Base-by-base conservation (phyloP, 2,113 vertebrate genomes). In the Pipra filicauda region DNA sequence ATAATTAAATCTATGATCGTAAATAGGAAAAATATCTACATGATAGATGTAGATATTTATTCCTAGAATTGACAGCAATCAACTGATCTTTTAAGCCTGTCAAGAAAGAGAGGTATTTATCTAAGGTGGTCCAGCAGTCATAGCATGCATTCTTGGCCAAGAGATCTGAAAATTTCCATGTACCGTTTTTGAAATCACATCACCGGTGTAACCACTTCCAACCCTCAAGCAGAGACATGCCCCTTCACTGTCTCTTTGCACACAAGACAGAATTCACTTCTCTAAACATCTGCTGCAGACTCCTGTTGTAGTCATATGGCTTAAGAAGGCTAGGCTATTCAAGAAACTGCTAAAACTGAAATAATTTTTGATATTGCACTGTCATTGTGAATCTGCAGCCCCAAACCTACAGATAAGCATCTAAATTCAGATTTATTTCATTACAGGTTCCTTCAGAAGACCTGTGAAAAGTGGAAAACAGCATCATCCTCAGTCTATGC, bases 71-170 rank as follows among this genome's bases (percentile, higher is more conserved):
- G 57, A 72, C 5, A 75, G 22, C 15, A 69, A 85, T 14, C 3
- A 0, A 19, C 43, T 48, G 24, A 80, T 37, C 9, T 92, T 79
- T 83, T 66, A 88, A 85, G 19, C 24, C 27, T 64, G 12, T 55
- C 19, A 65, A 48, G 23, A 35, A 91, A 54, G 21, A 74, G 24
- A 77, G 14, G 2, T 64, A 12, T 79, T 85, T 89, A 31, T 62
- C 41, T 74, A 51, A 82, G 15, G 12, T 30, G 23, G 14, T 41
- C 33, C 52, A 65, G 44, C 13, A 93, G 69, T 69, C 24, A 72
- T 6, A 48, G 23, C 15, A 35, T 0, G 0, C 0, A 0, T 31
- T 76, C 51, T 75, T 78, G 37, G 37, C 31, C 62, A 76, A 82
- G 37, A 73, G 27, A 48, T 54, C 18, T 71, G 41, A 57, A 85